A percentile compares a stretch with the other conserved stretches of the same genome.
Conservation (phyloP, 2,888 invertebrate species). For the Leptopterna dolabrata region DNA sequence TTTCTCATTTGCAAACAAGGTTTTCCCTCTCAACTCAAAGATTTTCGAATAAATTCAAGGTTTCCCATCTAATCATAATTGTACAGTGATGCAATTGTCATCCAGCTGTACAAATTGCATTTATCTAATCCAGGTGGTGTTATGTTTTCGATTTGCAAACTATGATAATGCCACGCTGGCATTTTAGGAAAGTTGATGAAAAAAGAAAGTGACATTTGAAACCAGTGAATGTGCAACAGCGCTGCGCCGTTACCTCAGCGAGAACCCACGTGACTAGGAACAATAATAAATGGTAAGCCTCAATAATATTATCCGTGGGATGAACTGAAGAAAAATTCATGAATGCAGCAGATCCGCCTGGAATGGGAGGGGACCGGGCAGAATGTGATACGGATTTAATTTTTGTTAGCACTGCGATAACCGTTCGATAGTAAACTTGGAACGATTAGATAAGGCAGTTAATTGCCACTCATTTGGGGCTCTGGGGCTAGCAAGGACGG, state of each 20-base stretch:
- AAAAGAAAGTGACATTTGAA: background rate
- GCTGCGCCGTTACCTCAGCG: background rate
- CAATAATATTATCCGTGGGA: background rate
- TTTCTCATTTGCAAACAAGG: too few relatives aligned
- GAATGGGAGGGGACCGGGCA: background rate
- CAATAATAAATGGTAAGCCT: too few relatives aligned
- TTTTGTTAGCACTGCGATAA: background rate
- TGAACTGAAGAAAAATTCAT: background rate
- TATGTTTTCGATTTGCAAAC: too few relatives aligned
- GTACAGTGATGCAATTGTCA: too few relatives aligned
- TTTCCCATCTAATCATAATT: too few relatives aligned
- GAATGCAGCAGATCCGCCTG: background rate
- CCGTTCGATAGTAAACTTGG: background rate
- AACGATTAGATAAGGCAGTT: background rate
- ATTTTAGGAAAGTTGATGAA: too few relatives aligned
- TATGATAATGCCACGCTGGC: too few relatives aligned
- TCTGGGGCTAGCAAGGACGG: background rate
- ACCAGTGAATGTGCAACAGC: background rate
- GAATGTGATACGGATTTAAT: background rate
- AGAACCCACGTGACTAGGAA: background rate
- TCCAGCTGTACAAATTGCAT: too few relatives aligned
- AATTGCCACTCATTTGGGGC: background rate
- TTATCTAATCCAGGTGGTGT: too few relatives aligned
- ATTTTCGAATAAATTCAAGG: too few relatives aligned
- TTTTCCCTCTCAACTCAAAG: too few relatives aligned